Conservation (phyloP, 2,888 invertebrate genomes). For the Acanthosepion lycidas region DNA sequence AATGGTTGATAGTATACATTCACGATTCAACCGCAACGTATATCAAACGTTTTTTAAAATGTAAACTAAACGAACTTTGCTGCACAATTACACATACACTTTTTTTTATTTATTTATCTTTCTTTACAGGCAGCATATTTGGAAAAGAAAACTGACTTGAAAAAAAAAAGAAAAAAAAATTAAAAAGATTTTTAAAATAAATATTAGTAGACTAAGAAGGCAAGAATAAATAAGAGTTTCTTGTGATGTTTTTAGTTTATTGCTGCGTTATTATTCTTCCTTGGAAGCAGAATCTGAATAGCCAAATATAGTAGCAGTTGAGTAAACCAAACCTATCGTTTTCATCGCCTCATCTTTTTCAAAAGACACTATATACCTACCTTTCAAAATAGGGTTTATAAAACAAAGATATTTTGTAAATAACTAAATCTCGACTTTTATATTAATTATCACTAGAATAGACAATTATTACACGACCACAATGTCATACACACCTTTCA, state of each 20-base stretch:
- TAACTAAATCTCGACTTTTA: background rate
- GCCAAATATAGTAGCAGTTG: slow-evolving; percentile 24
- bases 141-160: too few relatives aligned
- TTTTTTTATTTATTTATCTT: too few relatives aligned
- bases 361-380: background rate
- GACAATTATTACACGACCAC: background rate
- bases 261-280: slow-evolving; percentile 15
- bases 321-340: background rate
- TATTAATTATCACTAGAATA: background rate
- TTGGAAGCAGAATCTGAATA: background rate
- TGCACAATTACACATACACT: too few relatives aligned
- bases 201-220: too few relatives aligned
- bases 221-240: background rate
- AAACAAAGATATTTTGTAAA: background rate
- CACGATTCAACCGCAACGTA: too few relatives aligned
- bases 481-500: background rate
- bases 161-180: too few relatives aligned
- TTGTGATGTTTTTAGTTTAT: background rate
- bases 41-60: too few relatives aligned
- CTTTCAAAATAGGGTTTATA: background rate
- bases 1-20: too few relatives aligned
- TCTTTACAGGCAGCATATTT: too few relatives aligned
- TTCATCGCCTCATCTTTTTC: background rate
- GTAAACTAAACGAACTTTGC: too few relatives aligned
- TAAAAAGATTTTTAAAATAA: too few relatives aligned